phyloP scores from a whole-genome alignment of 2,113 vertebrate genomes.

The Neodon shergylaensis region DNA sequence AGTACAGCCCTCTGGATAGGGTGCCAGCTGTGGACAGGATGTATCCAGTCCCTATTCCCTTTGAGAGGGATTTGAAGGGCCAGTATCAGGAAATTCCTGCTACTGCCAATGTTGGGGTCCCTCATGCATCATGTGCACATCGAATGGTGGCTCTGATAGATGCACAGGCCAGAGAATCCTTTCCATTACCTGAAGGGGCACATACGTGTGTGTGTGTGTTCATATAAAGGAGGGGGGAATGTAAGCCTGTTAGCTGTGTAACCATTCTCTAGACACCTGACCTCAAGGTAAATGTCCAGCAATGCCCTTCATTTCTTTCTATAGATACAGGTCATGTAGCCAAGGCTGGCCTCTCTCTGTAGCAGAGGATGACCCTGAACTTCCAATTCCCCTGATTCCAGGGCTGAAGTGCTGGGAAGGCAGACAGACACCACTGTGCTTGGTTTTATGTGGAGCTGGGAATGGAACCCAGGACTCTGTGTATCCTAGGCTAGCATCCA shows the following conservation, averaged over 20 bases:
- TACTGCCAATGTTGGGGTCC: not conserved
- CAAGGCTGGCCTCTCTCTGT: not conserved
- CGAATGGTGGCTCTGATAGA: not conserved
- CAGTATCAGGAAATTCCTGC: not conserved
- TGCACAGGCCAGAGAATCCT: not conserved
- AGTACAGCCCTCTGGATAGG: not conserved
- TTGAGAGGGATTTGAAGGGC: not conserved
- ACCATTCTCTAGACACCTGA: not conserved
- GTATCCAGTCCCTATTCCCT: too few relatives aligned
- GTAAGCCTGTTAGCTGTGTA: not conserved
- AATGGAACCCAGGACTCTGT: not conserved
- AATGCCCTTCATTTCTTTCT: not conserved
- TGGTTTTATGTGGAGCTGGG: not conserved
- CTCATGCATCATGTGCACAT: not conserved
- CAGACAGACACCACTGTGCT: not conserved
- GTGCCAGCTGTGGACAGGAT: not conserved
- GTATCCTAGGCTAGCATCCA: too few relatives aligned
- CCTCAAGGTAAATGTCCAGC: not conserved
- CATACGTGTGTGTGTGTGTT: fast-evolving
- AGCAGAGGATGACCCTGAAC: not conserved
- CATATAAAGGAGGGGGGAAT: not conserved
- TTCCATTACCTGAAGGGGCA: not conserved
- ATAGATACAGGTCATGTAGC: not conserved
- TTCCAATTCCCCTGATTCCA: not conserved
- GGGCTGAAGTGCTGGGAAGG: not conserved